Percentiles rank a stretch among this genome's conserved stretches.
Conservation (phyloP, 1,140 invertebrate species). For the Papilio helenus region DNA sequence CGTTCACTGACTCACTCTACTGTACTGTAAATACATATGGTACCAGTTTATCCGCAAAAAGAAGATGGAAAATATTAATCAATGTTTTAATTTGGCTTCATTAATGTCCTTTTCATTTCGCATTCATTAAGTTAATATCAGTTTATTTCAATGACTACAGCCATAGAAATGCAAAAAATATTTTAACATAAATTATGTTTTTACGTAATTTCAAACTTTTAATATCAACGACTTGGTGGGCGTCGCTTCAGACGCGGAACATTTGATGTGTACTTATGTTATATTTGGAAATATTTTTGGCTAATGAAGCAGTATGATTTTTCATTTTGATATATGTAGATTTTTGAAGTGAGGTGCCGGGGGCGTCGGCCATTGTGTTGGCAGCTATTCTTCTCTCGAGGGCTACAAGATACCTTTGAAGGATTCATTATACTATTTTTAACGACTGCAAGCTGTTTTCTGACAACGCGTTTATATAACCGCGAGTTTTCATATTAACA, state of each 20-base stretch:
- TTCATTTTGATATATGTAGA: constrained; percentile 1
- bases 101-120: background rate
- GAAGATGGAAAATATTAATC: background rate
- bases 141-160: background rate
- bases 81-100: background rate
- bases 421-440: constrained; percentile 37
- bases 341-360: background rate
- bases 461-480: background rate
- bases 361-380: constrained; percentile 19
- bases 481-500: background rate
- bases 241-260: background rate
- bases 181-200: background rate
- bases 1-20: too few species aligned
- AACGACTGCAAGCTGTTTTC: constrained; percentile 5
- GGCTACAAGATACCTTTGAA: constrained; percentile 27
- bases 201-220: background rate
- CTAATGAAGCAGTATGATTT: constrained; percentile 8
- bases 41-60: background rate
- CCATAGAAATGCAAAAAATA: background rate
- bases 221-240: background rate
- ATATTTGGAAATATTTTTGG: background rate
- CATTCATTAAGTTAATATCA: background rate
- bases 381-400: constrained; percentile 32
- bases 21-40: too few species aligned
- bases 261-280: background rate